Conservation (phyloP, 2,113 vertebrate species). For the Myrmophylax atrothorax region DNA sequence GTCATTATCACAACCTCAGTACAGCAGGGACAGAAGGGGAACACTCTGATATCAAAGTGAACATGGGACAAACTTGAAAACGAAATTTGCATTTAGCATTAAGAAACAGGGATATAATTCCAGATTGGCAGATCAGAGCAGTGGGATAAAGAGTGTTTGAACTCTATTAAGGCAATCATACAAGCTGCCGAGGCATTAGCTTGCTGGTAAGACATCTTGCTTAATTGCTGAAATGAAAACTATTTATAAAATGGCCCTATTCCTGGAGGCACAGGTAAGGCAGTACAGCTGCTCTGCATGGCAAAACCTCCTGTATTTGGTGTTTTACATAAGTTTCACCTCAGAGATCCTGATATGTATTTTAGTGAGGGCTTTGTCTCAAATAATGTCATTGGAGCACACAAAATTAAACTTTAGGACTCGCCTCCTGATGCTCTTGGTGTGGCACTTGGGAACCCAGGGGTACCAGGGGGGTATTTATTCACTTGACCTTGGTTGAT, state of each 20-base stretch:
- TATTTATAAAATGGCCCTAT: background rate
- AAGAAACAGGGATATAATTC: background rate
- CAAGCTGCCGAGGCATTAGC: background rate
- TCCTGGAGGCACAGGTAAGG: background rate
- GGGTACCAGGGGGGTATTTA: background rate
- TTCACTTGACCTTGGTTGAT: accelerated
- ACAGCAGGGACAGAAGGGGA: background rate
- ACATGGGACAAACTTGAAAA: background rate
- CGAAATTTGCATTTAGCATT: background rate
- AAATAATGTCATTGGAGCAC: background rate
- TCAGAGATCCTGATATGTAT: background rate
- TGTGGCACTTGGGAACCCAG: background rate
- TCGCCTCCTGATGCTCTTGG: background rate
- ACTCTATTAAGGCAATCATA: background rate
- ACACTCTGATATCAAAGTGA: background rate
- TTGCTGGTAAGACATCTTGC: background rate
- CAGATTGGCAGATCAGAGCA: background rate
- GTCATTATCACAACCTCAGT: background rate
- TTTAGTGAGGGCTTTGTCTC: background rate
- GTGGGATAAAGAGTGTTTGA: background rate
- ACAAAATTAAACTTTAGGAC: background rate
- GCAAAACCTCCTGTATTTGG: background rate
- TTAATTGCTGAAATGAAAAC: background rate
- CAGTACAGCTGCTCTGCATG: background rate
- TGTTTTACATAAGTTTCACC: background rate